phyloP scores from a whole-genome alignment of 2,797 vertebrate species.

The Emys orbicularis region DNA sequence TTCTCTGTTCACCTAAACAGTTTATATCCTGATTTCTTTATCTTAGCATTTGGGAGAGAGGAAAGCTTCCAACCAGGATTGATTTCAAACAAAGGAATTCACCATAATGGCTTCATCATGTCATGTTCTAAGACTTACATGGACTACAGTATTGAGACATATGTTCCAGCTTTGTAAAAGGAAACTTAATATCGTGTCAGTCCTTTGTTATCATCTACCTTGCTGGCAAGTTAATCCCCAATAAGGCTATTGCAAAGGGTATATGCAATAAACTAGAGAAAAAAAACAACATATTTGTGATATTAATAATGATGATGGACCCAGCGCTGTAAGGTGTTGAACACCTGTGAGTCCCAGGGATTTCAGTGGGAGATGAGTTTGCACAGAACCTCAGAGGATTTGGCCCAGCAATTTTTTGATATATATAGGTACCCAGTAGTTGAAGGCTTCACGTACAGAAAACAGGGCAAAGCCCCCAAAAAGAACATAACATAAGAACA shows the following conservation, averaged over 20 bases:
- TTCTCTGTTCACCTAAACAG: not conserved
- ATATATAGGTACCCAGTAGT: not conserved
- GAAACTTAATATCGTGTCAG: conserved; percentile 64
- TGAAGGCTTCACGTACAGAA: not conserved
- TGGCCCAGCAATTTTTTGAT: not conserved
- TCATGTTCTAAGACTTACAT: conserved; percentile 58
- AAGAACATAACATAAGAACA: too few relatives aligned
- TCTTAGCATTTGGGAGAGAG: not conserved
- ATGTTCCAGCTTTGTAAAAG: conserved; percentile 61
- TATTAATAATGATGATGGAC: not conserved
- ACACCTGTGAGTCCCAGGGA: not conserved
- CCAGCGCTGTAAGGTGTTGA: not conserved
- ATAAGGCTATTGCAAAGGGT: not conserved
- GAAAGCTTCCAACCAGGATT: not conserved
- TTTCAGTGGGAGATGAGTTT: not conserved
- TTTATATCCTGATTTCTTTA: conserved; percentile 17
- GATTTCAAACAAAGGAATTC: not conserved
- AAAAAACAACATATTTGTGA: conserved; percentile 41
- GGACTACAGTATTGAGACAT: conserved; percentile 40
- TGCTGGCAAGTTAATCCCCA: conserved; percentile 51
- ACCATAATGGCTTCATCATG: not conserved
- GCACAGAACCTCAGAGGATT: not conserved
- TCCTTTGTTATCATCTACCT: not conserved
- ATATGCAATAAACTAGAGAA: not conserved
- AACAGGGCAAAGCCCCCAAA: not conserved